phyloP scores from a whole-genome alignment of 2,797 vertebrate genomes.

The Nannoperca australis region DNA sequence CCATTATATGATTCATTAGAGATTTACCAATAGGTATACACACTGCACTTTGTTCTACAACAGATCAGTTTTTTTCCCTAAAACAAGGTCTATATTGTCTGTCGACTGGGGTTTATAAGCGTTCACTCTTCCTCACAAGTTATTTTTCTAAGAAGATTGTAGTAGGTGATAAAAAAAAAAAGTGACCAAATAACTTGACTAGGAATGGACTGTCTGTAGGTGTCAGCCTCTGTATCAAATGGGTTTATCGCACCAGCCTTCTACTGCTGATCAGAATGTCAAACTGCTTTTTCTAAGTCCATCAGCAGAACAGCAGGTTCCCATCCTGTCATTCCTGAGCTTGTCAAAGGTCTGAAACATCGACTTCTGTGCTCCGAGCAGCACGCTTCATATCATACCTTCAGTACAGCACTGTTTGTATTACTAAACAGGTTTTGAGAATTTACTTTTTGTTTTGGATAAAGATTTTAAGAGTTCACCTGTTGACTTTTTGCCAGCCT shows the following conservation, averaged over 20 bases:
- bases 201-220: conserved; percentile 72
- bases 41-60: conserved; percentile 78
- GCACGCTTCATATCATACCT: conserved; percentile 75
- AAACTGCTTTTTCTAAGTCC: conserved; percentile 80
- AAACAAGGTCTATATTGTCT: conserved; percentile 78
- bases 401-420: conserved; percentile 82
- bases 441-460: conserved; percentile 61
- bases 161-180: conserved; percentile 64
- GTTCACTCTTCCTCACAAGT: conserved; percentile 78
- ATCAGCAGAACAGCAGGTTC: conserved; percentile 79
- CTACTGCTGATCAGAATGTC: conserved; percentile 84
- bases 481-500: conserved; percentile 87
- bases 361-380: conserved; percentile 67
- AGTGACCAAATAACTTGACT: conserved; percentile 86
- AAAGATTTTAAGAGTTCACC: conserved; percentile 83
- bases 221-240: conserved; percentile 75
- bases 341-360: conserved; percentile 68
- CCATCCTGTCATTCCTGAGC: conserved; percentile 73
- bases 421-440: conserved; percentile 84
- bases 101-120: conserved; percentile 64
- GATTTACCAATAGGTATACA: conserved; percentile 73
- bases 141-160: conserved; percentile 83
- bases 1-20: conserved; percentile 68
- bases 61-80: conserved; percentile 61
- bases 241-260: conserved; percentile 85